These are phyloP conservation scores for Drosophila macrospina DNA, from an alignment of 2,888 invertebrate species.

Conservation along the genomic window DNA sequence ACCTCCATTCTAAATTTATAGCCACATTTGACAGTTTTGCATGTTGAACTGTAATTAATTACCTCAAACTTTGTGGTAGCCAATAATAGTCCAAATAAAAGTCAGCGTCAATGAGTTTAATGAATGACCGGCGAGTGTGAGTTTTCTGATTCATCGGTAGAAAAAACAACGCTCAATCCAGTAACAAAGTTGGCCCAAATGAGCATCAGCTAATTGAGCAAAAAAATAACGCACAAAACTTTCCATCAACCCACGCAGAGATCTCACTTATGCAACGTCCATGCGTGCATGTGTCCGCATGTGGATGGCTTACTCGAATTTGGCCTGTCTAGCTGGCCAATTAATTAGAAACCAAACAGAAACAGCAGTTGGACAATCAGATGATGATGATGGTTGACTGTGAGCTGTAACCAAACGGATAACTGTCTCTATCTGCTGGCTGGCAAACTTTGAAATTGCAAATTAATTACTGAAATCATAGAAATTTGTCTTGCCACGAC, in stretches of 20 bases:
- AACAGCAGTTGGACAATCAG: slow-evolving; percentile 48
- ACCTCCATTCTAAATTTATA: slow-evolving; percentile 55
- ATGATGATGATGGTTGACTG: slow-evolving; percentile 45
- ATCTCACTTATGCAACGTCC: slow-evolving; percentile 19
- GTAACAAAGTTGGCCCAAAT: slow-evolving; percentile 43
- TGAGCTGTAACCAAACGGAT: slow-evolving; percentile 40
- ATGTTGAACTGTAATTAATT: slow-evolving; percentile 74
- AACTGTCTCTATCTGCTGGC: slow-evolving; percentile 51
- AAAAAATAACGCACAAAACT: slow-evolving; percentile 58
- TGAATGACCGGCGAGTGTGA: slow-evolving; percentile 47
- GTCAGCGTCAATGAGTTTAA: slow-evolving; percentile 63
- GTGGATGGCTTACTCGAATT: slow-evolving; percentile 50
- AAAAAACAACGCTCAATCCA: slow-evolving; percentile 1
- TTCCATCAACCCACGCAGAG: slow-evolving; percentile 14
- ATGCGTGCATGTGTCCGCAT: slow-evolving; percentile 42
- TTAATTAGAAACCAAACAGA: slow-evolving; percentile 69
- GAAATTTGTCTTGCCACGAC: slow-evolving; percentile 70
- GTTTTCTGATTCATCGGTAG: slow-evolving; percentile 45
- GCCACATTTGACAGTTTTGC: slow-evolving; percentile 65
- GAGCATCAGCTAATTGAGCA: slow-evolving; percentile 70
- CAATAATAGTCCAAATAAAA: slow-evolving; percentile 71
- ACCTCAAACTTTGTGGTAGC: slow-evolving; percentile 46
- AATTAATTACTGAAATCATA: slow-evolving; percentile 80
- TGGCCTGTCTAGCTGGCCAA: slow-evolving; percentile 64
- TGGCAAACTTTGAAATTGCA: slow-evolving; percentile 75